A percentile compares a stretch with the other conserved stretches of the same genome.
phyloP scores from a whole-genome alignment of 2,888 invertebrate genomes.

The Melanophora roralis region DNA sequence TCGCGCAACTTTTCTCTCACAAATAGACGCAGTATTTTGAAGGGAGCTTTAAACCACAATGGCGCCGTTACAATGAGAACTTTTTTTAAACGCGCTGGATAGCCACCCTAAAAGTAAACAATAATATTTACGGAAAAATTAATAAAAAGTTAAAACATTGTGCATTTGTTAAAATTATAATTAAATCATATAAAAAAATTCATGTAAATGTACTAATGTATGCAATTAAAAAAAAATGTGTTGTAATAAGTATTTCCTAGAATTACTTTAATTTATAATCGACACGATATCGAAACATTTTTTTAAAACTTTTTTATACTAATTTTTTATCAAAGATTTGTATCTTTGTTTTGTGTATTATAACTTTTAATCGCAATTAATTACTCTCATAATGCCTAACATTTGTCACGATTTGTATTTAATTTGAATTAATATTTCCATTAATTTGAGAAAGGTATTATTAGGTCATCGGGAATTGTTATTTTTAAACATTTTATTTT shows the following conservation, averaged over 20 bases:
- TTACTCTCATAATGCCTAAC: background rate
- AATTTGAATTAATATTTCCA: conserved; percentile 16
- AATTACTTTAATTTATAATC: background rate
- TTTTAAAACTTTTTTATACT: background rate
- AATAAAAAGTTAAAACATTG: background rate
- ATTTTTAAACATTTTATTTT: conserved; percentile 9
- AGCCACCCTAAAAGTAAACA: conserved; percentile 87
- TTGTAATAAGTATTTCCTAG: no score
- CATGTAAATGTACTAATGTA: no score
- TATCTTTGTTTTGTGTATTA: background rate
- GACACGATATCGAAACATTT: background rate
- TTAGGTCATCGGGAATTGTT: background rate
- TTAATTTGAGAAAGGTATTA: conserved; percentile 35
- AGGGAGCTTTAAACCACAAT: conserved; percentile 98
- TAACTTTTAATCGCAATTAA: conserved; percentile 1
- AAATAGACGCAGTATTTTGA: conserved; percentile 95
- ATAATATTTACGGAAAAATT: background rate
- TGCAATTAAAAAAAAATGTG: no score
- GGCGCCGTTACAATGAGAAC: conserved; percentile 98
- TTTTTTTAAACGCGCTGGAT: conserved; percentile 97
- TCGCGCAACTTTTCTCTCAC: conserved; percentile 97
- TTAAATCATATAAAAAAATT: no score
- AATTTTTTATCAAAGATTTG: background rate
- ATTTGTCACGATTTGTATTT: conserved; percentile 40
- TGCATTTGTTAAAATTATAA: background rate